phyloP scores from a whole-genome alignment of 1,140 invertebrate species.

The Penaeus indicus region DNA sequence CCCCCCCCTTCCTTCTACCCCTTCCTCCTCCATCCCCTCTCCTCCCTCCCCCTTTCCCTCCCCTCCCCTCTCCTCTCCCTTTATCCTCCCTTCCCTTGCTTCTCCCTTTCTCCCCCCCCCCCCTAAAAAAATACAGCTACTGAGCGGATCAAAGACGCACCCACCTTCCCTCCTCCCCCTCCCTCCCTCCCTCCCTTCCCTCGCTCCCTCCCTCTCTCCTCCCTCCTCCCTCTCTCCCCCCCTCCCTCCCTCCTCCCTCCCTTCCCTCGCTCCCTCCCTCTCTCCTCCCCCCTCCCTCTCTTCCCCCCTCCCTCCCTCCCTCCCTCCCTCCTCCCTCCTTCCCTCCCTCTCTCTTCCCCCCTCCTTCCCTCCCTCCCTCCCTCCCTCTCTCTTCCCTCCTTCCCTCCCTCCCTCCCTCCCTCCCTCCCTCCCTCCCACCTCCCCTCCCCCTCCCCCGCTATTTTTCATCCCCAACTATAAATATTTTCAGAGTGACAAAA shows the following conservation, averaged over 20 bases:
- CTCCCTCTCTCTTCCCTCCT: not conserved
- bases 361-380: constrained; percentile 17
- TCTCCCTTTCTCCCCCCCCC: no score
- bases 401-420: not conserved
- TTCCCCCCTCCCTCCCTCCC: not conserved
- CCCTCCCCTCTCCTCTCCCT: no score
- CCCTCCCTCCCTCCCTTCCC: not conserved
- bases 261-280: not conserved
- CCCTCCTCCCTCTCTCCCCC: not conserved
- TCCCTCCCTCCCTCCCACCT: constrained; percentile 12
- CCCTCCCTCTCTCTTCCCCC: constrained; percentile 17
- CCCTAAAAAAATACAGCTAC: no score
- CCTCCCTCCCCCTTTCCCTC: no score
- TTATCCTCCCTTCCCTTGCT: no score
- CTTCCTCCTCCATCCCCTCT: no score
- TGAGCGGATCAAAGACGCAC: not conserved
- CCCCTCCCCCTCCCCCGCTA: no score
- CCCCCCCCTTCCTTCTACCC: no score
- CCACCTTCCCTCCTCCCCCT: not conserved
- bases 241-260: not conserved
- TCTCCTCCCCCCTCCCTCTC: not conserved
- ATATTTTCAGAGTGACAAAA: no score
- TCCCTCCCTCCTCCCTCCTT: not conserved
- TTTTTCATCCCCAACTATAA: no score
- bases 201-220: not conserved